A percentile compares a stretch with the other conserved stretches of the same genome.
Evolutionary conservation across 2,113 vertebrate species (phyloP).

Genomic region (Natator depressus): DNA sequence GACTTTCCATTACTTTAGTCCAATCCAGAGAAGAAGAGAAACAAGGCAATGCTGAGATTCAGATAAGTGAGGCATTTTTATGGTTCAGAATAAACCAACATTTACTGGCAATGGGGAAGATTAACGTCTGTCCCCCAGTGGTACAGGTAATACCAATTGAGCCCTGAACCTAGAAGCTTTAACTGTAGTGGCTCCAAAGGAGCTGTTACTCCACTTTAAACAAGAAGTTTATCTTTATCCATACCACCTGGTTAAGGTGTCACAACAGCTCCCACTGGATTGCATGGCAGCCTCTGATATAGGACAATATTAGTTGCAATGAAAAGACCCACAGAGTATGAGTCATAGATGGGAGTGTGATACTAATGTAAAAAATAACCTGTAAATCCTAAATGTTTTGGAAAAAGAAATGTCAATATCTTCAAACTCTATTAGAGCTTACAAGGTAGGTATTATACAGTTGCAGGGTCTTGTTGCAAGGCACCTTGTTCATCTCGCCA

Average conservation of each 20-base stretch:
- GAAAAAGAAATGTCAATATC: neutral
- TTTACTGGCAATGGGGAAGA: neutral
- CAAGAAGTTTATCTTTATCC: neutral
- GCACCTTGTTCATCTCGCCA: too few relatives aligned
- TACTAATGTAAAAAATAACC: neutral
- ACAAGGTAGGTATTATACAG: neutral
- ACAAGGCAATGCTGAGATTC: neutral
- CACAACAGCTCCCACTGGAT: neutral
- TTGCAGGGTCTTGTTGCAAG: neutral
- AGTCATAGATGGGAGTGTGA: neutral
- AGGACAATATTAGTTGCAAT: neutral
- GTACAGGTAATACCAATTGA: rapidly evolving
- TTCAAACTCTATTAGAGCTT: neutral
- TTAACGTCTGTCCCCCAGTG: neutral
- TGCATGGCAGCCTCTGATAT: neutral
- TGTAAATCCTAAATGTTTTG: slow-evolving; percentile 6
- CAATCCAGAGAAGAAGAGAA: neutral
- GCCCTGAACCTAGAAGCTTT: neutral
- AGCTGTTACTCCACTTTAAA: neutral
- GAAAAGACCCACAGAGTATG: neutral
- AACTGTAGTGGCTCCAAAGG: neutral
- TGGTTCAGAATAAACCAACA: neutral
- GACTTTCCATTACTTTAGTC: neutral
- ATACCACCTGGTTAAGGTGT: neutral
- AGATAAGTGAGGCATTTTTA: neutral